These are phyloP conservation scores for Andrena marginata DNA, from an alignment of 2,888 invertebrate species.

Conservation along the genomic window DNA sequence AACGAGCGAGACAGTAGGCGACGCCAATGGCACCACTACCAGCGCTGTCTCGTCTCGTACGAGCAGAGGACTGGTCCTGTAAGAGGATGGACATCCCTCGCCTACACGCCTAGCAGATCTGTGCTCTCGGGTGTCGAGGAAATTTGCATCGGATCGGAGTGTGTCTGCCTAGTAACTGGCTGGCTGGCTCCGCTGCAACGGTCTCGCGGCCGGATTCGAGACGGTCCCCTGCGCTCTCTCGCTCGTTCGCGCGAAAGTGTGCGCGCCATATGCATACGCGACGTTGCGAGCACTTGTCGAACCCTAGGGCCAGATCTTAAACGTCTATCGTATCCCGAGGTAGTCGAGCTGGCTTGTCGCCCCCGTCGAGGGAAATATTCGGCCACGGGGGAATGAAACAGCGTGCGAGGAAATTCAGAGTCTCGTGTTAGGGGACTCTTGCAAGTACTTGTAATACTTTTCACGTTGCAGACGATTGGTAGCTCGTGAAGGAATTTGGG, in stretches of 20 bases:
- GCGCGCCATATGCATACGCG: slow-evolving; percentile 35
- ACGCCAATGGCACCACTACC: slow-evolving; percentile 60
- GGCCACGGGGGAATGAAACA: slow-evolving; percentile 33
- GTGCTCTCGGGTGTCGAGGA: slow-evolving; percentile 70
- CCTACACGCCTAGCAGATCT: slow-evolving; percentile 75
- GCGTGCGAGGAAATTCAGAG: slow-evolving; percentile 16
- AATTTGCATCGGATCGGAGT: slow-evolving; percentile 76
- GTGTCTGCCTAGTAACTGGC: slow-evolving; percentile 74
- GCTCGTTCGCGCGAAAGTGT: slow-evolving; percentile 19
- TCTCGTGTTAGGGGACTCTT: slow-evolving; percentile 22
- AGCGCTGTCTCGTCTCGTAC: slow-evolving; percentile 41
- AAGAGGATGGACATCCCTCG: slow-evolving; percentile 78
- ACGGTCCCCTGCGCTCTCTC: slow-evolving; percentile 54
- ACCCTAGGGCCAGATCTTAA: slow-evolving; percentile 41
- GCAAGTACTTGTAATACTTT: slow-evolving; percentile 24
- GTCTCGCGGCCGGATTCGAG: slow-evolving; percentile 31
- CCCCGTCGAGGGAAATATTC: slow-evolving; percentile 43
- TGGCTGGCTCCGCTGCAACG: slow-evolving; percentile 55
- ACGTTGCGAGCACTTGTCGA: slow-evolving; percentile 50
- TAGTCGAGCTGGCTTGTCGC: slow-evolving; percentile 40
- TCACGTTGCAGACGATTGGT: neutral
- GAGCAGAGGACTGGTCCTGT: slow-evolving; percentile 70
- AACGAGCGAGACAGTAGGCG: slow-evolving; percentile 34
- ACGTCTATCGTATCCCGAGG: slow-evolving; percentile 46
- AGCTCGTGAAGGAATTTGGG: too few relatives aligned